A percentile compares a stretch with the other conserved stretches of the same genome.
These are phyloP conservation scores for Mellilla xanthometata DNA, from an alignment of 2,888 invertebrate species.

Conservation along the genomic window DNA sequence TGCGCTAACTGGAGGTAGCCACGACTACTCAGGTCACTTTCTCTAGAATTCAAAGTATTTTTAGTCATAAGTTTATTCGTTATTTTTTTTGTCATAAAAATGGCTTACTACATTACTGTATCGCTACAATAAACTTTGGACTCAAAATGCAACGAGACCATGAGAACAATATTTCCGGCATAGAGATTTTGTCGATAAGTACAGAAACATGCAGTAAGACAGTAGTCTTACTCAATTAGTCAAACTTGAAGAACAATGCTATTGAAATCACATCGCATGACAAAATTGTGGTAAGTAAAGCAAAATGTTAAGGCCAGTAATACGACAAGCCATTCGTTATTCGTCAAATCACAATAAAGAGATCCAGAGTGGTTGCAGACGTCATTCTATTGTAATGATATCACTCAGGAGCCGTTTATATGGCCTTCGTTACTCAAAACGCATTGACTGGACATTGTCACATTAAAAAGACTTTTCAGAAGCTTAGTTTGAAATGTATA, in stretches of 20 bases:
- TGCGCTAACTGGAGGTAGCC: conserved; percentile 87
- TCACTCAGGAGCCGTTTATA: conserved; percentile 3
- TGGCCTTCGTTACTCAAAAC: neutral
- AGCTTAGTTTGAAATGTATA: no score
- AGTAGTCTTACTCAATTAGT: conserved; percentile 8
- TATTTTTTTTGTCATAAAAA: no score
- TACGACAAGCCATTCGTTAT: conserved; percentile 13
- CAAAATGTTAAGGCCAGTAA: no score
- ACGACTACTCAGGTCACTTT: conserved; percentile 86
- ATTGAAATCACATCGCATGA: conserved; percentile 15
- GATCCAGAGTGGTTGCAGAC: no score
- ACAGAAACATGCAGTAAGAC: neutral
- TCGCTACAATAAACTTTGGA: no score
- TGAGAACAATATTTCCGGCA: no score
- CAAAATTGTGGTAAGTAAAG: conserved; percentile 5
- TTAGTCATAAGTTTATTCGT: no score
- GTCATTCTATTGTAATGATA: conserved; percentile 11
- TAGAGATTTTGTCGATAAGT: no score
- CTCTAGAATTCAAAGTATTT: conserved; percentile 71
- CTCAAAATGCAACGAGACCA: no score
- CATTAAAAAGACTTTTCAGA: no score
- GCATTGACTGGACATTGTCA: neutral
- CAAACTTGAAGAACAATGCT: conserved; percentile 11
- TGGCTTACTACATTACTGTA: no score
- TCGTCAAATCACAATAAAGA: conserved; percentile 7